Evolutionary conservation across 1,140 invertebrate genomes (phyloP).

Genomic region (Pseudomyrmex gracilis): DNA sequence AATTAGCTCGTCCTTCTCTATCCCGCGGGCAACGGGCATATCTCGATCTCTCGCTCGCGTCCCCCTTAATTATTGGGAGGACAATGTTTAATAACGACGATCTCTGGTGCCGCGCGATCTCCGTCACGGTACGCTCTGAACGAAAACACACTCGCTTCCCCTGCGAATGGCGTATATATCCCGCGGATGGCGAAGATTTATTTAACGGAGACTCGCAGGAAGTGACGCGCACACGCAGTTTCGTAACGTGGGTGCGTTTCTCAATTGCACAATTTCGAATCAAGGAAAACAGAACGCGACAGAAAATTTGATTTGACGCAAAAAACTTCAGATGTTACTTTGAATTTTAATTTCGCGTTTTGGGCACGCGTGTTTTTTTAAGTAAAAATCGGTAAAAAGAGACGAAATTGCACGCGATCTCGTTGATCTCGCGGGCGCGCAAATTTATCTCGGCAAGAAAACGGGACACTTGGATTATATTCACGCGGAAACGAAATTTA

Average conservation of each 20-base stretch:
- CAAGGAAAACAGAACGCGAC: too few relatives aligned
- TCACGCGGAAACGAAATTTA: conserved; percentile 45
- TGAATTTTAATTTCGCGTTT: too few relatives aligned
- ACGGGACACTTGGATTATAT: conserved; percentile 48
- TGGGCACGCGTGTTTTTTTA: too few relatives aligned
- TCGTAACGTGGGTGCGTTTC: too few relatives aligned
- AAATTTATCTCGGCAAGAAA: conserved; percentile 44
- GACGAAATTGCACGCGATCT: conserved; percentile 24
- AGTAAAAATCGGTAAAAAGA: not conserved
- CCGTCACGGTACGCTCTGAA: conserved; percentile 53
- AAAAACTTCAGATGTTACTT: too few relatives aligned
- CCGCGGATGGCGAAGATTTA: conserved; percentile 10
- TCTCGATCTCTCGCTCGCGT: conserved; percentile 69
- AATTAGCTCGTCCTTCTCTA: conserved; percentile 82
- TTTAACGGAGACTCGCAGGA: not conserved
- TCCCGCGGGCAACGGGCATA: conserved; percentile 49
- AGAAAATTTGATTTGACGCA: too few relatives aligned
- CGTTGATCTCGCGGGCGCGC: conserved; percentile 25
- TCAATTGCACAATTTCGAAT: too few relatives aligned
- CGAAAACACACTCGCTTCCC: conserved; percentile 69
- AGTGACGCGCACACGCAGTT: not conserved
- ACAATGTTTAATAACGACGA: conserved; percentile 79
- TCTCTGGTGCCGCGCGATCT: not conserved
- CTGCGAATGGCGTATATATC: conserved; percentile 22
- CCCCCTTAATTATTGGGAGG: conserved; percentile 80